A percentile compares a stretch with the other conserved stretches of the same genome.
These are phyloP conservation scores for Agonopterix arenella DNA, from an alignment of 2,888 invertebrate genomes.

Conservation along the genomic window DNA sequence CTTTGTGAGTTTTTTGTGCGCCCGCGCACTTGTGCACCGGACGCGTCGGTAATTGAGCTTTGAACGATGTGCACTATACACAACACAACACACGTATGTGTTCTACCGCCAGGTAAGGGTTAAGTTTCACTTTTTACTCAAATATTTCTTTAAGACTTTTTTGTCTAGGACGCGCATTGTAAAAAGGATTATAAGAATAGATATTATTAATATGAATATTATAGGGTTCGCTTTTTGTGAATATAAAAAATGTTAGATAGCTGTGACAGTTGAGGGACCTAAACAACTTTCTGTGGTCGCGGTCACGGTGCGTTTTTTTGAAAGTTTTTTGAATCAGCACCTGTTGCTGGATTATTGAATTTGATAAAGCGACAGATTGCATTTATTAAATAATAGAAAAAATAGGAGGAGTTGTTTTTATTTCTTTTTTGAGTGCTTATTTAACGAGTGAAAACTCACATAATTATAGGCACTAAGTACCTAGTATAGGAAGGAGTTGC, in stretches of 20 bases:
- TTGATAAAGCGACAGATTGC: conserved; percentile 47
- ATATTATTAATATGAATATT: conserved; percentile 39
- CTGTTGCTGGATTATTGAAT: conserved; percentile 60
- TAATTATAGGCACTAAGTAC: no score
- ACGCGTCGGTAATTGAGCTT: conserved; percentile 39
- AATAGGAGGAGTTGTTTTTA: conserved; percentile 6
- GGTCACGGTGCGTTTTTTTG: conserved; percentile 35
- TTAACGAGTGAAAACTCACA: neutral
- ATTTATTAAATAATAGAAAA: conserved; percentile 14
- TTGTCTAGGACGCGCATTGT: conserved; percentile 23
- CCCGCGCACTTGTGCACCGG: conserved; percentile 45
- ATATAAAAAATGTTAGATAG: conserved; percentile 45
- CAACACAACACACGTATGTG: conserved; percentile 3
- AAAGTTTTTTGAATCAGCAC: conserved; percentile 51
- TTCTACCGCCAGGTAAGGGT: conserved; percentile 27
- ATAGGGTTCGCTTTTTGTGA: conserved; percentile 31
- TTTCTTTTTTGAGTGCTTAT: neutral
- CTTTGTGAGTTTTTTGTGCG: conserved; percentile 54
- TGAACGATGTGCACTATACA: conserved; percentile 17
- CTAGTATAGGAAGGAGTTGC: no score
- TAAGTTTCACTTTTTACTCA: conserved; percentile 49
- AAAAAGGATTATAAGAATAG: conserved; percentile 32
- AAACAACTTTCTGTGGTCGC: conserved; percentile 61
- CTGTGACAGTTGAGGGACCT: conserved; percentile 61
- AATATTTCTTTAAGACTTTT: conserved; percentile 43